These are phyloP conservation scores for Tylochromis polylepis DNA, from an alignment of 2,113 vertebrate species.

Conservation along the genomic window DNA sequence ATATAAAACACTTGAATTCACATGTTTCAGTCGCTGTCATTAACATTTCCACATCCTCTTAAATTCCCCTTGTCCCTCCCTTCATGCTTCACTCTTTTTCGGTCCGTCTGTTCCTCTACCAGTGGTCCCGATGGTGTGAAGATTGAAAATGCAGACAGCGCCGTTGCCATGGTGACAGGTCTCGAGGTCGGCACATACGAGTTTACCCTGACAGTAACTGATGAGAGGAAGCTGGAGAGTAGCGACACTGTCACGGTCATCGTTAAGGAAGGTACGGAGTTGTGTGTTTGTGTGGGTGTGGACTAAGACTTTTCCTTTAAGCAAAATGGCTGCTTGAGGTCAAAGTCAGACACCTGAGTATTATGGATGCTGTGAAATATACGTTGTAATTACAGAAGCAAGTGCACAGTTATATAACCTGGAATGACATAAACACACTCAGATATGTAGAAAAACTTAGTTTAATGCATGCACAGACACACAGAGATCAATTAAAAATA, in stretches of 20 bases:
- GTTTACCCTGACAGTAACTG: slow-evolving; percentile 90
- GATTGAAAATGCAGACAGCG: slow-evolving; percentile 86
- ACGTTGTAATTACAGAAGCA: neutral
- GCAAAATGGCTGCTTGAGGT: neutral
- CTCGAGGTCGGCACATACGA: slow-evolving; percentile 87
- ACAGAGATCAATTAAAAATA: neutral
- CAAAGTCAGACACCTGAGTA: neutral
- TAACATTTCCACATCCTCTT: neutral
- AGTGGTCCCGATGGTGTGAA: slow-evolving; percentile 91
- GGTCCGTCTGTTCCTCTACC: neutral
- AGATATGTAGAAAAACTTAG: accelerated
- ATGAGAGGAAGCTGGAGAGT: slow-evolving; percentile 86
- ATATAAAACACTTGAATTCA: neutral
- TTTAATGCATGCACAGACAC: accelerated
- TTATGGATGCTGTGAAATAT: neutral
- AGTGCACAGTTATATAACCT: neutral
- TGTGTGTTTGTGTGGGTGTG: neutral
- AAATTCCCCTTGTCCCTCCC: neutral
- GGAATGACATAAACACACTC: neutral
- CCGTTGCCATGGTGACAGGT: slow-evolving; percentile 85
- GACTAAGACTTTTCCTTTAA: neutral
- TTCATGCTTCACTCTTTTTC: neutral
- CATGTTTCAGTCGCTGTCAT: neutral
- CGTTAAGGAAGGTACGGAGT: slow-evolving; percentile 84
- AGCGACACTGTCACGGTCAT: slow-evolving; percentile 86